Conservation (phyloP, 1,140 invertebrate species). For the Lepidotrigona ventralis region DNA sequence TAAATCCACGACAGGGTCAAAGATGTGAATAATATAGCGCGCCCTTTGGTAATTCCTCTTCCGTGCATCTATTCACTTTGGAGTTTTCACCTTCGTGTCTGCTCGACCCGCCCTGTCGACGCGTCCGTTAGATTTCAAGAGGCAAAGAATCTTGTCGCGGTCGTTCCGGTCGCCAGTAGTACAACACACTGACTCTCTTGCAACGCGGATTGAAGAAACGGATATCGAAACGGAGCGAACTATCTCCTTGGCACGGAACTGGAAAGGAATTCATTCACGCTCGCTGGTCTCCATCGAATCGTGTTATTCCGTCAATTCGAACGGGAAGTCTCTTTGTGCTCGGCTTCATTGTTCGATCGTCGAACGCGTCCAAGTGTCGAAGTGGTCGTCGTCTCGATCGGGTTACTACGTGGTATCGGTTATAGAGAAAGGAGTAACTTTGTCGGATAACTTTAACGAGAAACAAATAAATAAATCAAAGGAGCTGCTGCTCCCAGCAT, state of each 20-base stretch:
- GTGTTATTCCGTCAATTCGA: constrained; percentile 41
- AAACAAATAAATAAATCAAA: constrained; percentile 62
- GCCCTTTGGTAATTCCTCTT: neutral
- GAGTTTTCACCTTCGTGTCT: neutral
- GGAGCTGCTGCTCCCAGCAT: neutral
- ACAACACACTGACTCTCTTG: neutral
- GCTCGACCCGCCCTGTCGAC: neutral
- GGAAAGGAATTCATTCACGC: constrained; percentile 51
- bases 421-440: constrained; percentile 45
- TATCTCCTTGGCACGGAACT: constrained; percentile 31
- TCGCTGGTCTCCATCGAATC: constrained; percentile 49
- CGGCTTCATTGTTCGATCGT: constrained; percentile 50
- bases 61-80: neutral
- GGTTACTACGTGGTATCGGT: constrained; percentile 18
- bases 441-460: constrained; percentile 55
- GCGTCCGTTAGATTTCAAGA: constrained; percentile 27
- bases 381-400: constrained; percentile 6
- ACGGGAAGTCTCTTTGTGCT: constrained; percentile 56
- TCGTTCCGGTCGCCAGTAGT: neutral
- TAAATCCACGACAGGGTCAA: neutral
- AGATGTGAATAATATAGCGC: neutral
- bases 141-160: constrained; percentile 4
- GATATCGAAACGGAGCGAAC: constrained; percentile 42
- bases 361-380: constrained; percentile 46
- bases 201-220: constrained; percentile 26